Evolutionary conservation across 2,113 vertebrate species (phyloP).

Genomic region (Vulpes lagopus): DNA sequence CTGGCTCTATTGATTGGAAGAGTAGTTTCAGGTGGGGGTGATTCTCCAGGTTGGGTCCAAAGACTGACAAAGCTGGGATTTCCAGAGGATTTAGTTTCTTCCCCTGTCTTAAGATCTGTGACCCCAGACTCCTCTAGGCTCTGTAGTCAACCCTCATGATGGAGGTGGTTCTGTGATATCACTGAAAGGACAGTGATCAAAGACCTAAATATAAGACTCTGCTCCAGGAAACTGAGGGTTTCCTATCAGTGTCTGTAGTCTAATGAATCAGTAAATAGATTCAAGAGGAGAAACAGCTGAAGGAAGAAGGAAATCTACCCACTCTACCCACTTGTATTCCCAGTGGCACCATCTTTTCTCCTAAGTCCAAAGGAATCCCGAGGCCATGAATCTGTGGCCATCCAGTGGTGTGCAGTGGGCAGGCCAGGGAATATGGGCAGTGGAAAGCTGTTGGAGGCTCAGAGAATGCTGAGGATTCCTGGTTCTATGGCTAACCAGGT

Average conservation of each 20-base stretch:
- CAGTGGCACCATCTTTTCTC: not conserved
- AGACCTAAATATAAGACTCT: not conserved
- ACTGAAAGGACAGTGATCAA: not conserved
- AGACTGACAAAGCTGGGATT: not conserved
- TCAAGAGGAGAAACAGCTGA: not conserved
- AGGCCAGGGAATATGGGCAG: fast-evolving
- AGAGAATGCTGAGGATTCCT: not conserved
- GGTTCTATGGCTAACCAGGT: not conserved
- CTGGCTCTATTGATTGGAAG: not conserved
- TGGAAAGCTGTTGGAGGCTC: not conserved
- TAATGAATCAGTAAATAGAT: not conserved
- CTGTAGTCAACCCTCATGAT: not conserved
- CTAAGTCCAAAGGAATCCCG: not conserved
- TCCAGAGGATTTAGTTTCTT: not conserved
- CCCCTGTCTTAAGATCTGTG: not conserved
- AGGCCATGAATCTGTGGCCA: not conserved
- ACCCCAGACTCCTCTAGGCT: not conserved
- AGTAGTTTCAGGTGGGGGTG: not conserved
- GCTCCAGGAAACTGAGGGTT: not conserved
- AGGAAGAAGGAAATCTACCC: not conserved
- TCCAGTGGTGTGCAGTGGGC: not conserved
- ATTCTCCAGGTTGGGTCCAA: not conserved
- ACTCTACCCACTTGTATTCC: not conserved
- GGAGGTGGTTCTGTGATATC: not conserved
- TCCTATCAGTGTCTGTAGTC: not conserved